These are phyloP conservation scores for Amphilophus citrinellus DNA, from an alignment of 2,113 vertebrate species.

Conservation along the genomic window DNA sequence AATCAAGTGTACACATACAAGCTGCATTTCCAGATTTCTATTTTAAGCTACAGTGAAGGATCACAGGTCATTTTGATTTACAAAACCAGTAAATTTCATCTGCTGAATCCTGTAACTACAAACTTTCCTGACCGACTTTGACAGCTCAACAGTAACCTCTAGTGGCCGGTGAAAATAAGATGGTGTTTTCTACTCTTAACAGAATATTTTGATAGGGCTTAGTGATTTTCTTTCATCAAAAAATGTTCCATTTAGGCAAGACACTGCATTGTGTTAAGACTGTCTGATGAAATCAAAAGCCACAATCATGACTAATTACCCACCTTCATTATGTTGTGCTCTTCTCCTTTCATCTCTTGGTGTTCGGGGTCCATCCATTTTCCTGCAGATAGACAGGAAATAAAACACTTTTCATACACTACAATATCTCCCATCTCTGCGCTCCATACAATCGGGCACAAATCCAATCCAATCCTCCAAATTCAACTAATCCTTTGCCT, in stretches of 20 bases:
- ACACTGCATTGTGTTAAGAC: conserved; percentile 22
- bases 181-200: neutral
- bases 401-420: conserved; percentile 53
- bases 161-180: conserved; percentile 45
- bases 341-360: conserved; percentile 90
- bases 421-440: conserved; percentile 47
- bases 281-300: conserved; percentile 59
- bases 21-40: neutral
- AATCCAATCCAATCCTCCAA: conserved; percentile 43
- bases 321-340: conserved; percentile 95
- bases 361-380: conserved; percentile 88
- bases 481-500: conserved; percentile 50
- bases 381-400: conserved; percentile 78
- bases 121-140: neutral
- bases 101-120: neutral
- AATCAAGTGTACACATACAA: neutral
- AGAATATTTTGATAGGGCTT: conserved; percentile 36
- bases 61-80: neutral
- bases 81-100: conserved; percentile 12
- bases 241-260: conserved; percentile 35
- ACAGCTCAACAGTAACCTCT: conserved; percentile 72
- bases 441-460: conserved; percentile 49
- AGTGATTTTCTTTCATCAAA: conserved; percentile 36
- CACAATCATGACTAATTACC: conserved; percentile 60
- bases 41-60: neutral